These are phyloP conservation scores for Cryptocephalus primarius DNA, from an alignment of 2,888 invertebrate genomes.

Conservation along the genomic window DNA sequence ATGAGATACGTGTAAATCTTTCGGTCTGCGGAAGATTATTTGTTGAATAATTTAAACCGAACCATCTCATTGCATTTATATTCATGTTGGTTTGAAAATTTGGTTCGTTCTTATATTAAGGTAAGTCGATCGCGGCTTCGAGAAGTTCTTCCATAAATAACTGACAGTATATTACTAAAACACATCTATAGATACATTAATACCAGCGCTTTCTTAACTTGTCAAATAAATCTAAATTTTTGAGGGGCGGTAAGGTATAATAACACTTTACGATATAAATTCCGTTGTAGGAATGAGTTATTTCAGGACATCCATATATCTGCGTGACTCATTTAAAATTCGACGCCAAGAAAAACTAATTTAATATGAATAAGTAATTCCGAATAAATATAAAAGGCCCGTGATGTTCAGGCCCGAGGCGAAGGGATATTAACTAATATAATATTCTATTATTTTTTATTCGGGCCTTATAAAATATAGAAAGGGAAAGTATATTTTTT, in stretches of 20 bases:
- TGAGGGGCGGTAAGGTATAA: background rate
- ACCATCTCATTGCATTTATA: too few species aligned
- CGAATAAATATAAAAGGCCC: conserved; percentile 36
- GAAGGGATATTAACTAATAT: conserved; percentile 37
- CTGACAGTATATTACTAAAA: too few species aligned
- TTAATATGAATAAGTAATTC: conserved; percentile 40
- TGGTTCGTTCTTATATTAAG: too few species aligned
- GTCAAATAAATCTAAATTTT: background rate
- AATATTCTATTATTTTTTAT: conserved; percentile 33
- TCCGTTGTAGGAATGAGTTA: background rate
- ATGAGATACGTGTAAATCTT: too few species aligned
- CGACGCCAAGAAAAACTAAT: conserved; percentile 38
- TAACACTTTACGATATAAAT: background rate
- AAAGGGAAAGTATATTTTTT: conserved; percentile 36
- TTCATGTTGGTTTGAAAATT: too few species aligned
- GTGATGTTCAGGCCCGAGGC: conserved; percentile 24
- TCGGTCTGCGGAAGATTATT: too few species aligned
- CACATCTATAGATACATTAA: too few species aligned
- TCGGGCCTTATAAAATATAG: conserved; percentile 23
- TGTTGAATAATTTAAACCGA: too few species aligned
- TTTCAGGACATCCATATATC: conserved; percentile 6
- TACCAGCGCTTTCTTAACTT: background rate
- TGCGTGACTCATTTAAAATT: conserved; percentile 36
- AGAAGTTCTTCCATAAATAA: too few species aligned
- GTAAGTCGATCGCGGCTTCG: too few species aligned